phyloP scores from a whole-genome alignment of 2,113 vertebrate species.

The Tamias sibiricus region DNA sequence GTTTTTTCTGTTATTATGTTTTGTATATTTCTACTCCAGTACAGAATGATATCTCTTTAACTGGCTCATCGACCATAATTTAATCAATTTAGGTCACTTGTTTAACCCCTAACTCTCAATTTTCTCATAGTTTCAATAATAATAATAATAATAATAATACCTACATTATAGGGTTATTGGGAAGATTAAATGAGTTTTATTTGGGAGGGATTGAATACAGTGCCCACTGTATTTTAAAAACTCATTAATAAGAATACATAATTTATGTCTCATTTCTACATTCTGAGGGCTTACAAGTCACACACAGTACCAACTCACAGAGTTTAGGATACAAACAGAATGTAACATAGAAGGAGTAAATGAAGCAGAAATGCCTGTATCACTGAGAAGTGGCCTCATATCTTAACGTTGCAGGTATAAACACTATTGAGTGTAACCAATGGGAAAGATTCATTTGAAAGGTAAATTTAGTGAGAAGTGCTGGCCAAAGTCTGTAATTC shows the following conservation, averaged over 20 bases:
- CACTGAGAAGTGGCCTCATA: neutral
- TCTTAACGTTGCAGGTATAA: neutral
- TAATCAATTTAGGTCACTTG: neutral
- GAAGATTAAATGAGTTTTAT: slow-evolving; percentile 28
- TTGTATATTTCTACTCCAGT: neutral
- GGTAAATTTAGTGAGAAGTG: neutral
- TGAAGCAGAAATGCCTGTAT: neutral
- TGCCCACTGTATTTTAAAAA: neutral
- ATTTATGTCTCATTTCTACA: neutral
- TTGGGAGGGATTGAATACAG: slow-evolving; percentile 5
- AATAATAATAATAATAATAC: neutral
- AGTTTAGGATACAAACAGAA: neutral
- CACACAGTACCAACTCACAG: neutral
- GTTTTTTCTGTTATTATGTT: neutral
- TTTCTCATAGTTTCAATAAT: slow-evolving; percentile 29
- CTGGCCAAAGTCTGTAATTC: too few relatives aligned
- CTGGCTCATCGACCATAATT: neutral
- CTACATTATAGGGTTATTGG: neutral
- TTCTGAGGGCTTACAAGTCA: neutral
- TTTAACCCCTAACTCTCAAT: slow-evolving; percentile 37
- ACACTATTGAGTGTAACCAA: neutral
- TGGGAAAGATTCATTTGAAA: neutral
- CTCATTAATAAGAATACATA: neutral
- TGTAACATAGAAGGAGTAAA: neutral
- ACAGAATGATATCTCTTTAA: neutral